phyloP scores from a whole-genome alignment of 2,113 vertebrate genomes.

The Bos indicus region DNA sequence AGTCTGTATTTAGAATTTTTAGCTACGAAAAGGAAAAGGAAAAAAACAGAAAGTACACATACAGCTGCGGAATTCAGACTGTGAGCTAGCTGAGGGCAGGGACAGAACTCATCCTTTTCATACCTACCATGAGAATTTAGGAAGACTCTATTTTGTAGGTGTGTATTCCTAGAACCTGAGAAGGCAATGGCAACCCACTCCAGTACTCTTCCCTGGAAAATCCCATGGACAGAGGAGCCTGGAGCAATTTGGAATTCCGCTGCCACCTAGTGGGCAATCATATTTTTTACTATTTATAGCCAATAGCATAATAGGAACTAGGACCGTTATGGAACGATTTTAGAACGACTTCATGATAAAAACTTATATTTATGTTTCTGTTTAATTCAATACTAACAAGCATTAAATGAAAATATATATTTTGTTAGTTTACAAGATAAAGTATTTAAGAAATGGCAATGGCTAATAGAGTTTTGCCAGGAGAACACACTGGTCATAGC shows the following conservation, averaged over 20 bases:
- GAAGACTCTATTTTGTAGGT: background rate
- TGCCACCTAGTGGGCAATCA: slow-evolving; percentile 51
- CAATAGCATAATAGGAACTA: background rate
- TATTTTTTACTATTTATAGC: background rate
- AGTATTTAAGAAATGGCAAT: no score
- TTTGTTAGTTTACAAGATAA: no score
- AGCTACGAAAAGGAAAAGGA: background rate
- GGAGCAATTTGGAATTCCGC: slow-evolving; percentile 8
- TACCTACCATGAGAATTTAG: background rate
- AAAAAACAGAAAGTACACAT: background rate
- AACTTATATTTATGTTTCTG: background rate
- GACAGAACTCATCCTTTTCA: background rate
- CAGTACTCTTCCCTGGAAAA: background rate
- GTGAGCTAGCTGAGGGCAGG: background rate
- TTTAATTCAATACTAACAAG: background rate
- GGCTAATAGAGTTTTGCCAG: no score
- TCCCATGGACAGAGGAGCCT: background rate
- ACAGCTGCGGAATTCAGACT: background rate
- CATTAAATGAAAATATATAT: no score
- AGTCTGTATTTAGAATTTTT: background rate
- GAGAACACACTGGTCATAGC: no score
- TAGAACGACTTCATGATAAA: background rate
- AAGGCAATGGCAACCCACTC: background rate
- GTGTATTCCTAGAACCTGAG: background rate
- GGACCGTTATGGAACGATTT: background rate